Conservation (phyloP, 2,797 vertebrate species). For the Buceros bicornis region DNA sequence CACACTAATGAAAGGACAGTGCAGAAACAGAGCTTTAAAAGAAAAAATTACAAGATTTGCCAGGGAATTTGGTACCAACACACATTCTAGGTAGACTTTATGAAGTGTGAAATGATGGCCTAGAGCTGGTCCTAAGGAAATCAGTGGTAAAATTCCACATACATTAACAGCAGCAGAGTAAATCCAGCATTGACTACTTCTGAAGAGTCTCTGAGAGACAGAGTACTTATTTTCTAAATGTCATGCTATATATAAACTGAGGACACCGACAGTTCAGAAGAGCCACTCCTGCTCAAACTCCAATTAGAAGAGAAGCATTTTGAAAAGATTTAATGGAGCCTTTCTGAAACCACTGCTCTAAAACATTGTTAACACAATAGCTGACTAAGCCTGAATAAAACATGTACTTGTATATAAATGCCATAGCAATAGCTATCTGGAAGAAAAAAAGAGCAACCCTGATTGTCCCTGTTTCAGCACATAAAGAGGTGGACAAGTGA, state of each 20-base stretch:
- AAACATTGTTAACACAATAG: neutral
- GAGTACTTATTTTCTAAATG: neutral
- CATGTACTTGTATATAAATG: neutral
- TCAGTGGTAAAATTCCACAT: neutral
- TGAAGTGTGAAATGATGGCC: constrained; percentile 47
- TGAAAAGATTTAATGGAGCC: neutral
- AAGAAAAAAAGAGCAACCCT: neutral
- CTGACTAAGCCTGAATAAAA: neutral
- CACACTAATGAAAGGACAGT: neutral
- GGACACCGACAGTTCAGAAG: neutral
- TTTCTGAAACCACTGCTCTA: neutral
- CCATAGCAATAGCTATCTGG: neutral
- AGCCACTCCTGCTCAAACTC: neutral
- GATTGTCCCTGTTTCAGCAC: neutral
- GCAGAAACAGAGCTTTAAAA: neutral
- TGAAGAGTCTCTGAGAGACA: neutral
- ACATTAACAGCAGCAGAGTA: neutral
- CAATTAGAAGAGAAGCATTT: neutral
- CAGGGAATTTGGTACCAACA: constrained; percentile 23
- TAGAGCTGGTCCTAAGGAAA: constrained; percentile 29
- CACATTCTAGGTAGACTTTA: constrained; percentile 19
- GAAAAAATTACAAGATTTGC: neutral
- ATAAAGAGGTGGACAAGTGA: neutral
- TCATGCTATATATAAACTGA: neutral
- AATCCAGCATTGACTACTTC: neutral